Evolutionary conservation across 2,888 invertebrate genomes (phyloP), one percentile per base, ranked within the genome.

Genomic region (Pristionchus fissidentatus): DNA sequence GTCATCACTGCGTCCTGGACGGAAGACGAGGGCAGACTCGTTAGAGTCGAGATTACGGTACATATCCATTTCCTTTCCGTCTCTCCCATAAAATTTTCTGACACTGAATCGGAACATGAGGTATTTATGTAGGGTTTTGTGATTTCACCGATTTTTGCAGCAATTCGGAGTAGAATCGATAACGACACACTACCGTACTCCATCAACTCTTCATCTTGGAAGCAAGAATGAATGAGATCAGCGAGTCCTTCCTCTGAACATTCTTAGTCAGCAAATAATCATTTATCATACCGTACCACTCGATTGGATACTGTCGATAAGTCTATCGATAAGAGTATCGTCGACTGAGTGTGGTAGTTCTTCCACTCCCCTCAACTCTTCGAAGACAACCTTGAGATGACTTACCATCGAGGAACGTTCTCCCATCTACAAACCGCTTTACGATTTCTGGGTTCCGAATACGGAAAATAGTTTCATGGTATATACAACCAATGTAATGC

Each of bases 281-380:
- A 49, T 49, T 3, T 8, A 49, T 49, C 41, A 29, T 49, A 77
- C 41, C 62, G 19, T 46, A 81, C 80, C 80, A 22, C 22, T 81
- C 1, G 46, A 7, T 10, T 62, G 32, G 32, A 81, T 62, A 43
- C 32, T 46, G 32, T 87, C 87, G 15, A 89, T 73, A 10, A 89
- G 83, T 77, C 86, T 86, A 77, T 87, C 88, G n/a, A 89, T 46
- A 1, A 89, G 83, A 1, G 88, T 86, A 66, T 89, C 89, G 75
- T 89, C 88, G 35, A 88, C 86, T 52, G 84, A 83, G 73, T 87
- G 87, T 15, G 88, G 88, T 46, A 87, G 81, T 62, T 87, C 86
- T 8, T 87, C 87, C n/a, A 85, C 73, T 52, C 73, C 83, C 32
- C 41, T 49, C 38, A 83, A 55, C 29, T 83, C 83, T 35, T 35